Percentiles rank a stretch among this genome's conserved stretches.
phyloP scores from a whole-genome alignment of 1,140 invertebrate genomes.

The Lerema accius region DNA sequence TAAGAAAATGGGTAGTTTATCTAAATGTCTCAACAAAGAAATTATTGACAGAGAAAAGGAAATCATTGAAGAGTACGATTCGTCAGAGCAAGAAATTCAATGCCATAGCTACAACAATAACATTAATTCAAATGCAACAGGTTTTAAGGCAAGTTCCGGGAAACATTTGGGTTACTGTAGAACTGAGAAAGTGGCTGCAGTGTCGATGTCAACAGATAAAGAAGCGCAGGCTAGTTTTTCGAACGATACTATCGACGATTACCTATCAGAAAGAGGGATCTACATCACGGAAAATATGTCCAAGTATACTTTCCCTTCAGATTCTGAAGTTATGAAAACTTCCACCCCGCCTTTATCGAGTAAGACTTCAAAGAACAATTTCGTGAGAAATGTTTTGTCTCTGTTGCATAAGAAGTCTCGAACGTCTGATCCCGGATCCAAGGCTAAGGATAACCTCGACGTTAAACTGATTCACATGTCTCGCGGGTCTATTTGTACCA shows the following conservation, averaged over 20 bases:
- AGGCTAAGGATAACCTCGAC: conserved; percentile 44
- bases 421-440: conserved; percentile 59
- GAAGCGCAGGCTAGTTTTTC: conserved; percentile 62
- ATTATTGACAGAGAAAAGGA: conserved; percentile 31
- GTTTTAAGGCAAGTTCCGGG: conserved; percentile 32
- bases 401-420: conserved; percentile 49
- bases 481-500: conserved; percentile 54
- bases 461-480: conserved; percentile 68
- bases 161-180: conserved; percentile 36
- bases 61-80: conserved; percentile 35
- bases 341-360: conserved; percentile 45
- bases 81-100: conserved; percentile 61
- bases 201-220: conserved; percentile 52
- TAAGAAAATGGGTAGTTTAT: conserved; percentile 28
- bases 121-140: conserved; percentile 26
- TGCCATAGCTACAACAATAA: conserved; percentile 56
- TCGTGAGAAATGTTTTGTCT: conserved; percentile 57
- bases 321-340: conserved; percentile 44
- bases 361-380: conserved; percentile 65
- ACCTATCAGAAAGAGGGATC: conserved; percentile 59
- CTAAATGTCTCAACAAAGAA: conserved; percentile 28
- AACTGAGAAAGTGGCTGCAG: conserved; percentile 35
- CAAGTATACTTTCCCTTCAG: conserved; percentile 55
- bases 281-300: conserved; percentile 60
- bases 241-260: conserved; percentile 72